phyloP scores from a whole-genome alignment of 2,797 vertebrate genomes.

The Channa striata region DNA sequence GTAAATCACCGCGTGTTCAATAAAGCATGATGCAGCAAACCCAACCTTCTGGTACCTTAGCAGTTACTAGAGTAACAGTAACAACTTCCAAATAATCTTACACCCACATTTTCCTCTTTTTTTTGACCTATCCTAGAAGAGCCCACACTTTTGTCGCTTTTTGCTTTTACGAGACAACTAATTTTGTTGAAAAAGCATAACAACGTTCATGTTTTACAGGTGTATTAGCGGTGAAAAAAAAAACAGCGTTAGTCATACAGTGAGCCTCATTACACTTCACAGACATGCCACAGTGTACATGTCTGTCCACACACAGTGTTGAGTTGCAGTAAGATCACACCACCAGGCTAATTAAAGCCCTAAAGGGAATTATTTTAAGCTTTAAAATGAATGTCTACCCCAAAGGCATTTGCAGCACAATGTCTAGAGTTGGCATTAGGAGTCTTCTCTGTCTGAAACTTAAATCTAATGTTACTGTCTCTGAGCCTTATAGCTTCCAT shows the following conservation, averaged over 20 bases:
- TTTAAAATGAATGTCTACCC: slow-evolving; percentile 66
- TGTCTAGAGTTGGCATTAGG: slow-evolving; percentile 31
- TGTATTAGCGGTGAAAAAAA: slow-evolving; percentile 10
- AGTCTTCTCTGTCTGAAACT: slow-evolving; percentile 57
- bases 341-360: slow-evolving; percentile 59
- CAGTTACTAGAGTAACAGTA: no score
- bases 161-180: background rate
- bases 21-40: background rate
- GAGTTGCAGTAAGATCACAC: slow-evolving; percentile 70
- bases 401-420: slow-evolving; percentile 49
- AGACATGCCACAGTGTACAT: slow-evolving; percentile 35
- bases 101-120: background rate
- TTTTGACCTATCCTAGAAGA: background rate
- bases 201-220: slow-evolving; percentile 6
- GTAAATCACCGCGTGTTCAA: background rate
- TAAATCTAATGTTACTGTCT: slow-evolving; percentile 53
- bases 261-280: slow-evolving; percentile 30
- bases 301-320: slow-evolving; percentile 55
- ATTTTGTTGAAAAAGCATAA: background rate
- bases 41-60: background rate
- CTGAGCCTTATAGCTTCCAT: slow-evolving; percentile 33
- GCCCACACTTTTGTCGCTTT: background rate
- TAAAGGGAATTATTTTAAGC: slow-evolving; percentile 57
- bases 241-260: slow-evolving; percentile 28
- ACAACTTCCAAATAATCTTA: background rate